Conservation (phyloP, 2,113 vertebrate species). For the Copsychus sechellarum region DNA sequence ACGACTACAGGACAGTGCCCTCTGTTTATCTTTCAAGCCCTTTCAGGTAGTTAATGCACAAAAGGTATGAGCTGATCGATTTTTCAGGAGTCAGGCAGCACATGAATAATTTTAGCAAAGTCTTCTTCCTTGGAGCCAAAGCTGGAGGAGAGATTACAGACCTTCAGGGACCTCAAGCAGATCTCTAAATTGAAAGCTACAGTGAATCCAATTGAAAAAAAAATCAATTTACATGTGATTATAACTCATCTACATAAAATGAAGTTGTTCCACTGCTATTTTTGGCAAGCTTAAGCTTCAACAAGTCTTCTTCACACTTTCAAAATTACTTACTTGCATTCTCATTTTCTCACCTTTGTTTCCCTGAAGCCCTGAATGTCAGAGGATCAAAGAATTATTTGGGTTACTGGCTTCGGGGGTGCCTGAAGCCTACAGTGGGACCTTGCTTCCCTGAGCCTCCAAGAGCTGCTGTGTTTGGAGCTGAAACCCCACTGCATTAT, state of each 20-base stretch:
- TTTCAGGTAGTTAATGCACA: background rate
- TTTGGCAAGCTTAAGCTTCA: background rate
- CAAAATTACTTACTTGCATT: constrained; percentile 6
- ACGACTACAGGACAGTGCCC: background rate
- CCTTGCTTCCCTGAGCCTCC: background rate
- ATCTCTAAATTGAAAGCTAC: background rate
- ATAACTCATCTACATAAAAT: constrained; percentile 11
- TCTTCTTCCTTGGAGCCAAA: background rate
- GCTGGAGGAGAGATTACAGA: background rate
- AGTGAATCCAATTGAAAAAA: background rate
- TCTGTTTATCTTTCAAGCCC: background rate
- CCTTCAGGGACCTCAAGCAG: background rate
- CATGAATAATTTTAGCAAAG: background rate
- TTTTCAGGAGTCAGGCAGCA: background rate
- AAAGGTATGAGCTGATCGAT: background rate
- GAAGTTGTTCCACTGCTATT: background rate
- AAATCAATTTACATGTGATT: background rate
- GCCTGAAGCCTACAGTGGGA: background rate
- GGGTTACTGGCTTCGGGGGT: background rate
- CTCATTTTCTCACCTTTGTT: constrained; percentile 38
- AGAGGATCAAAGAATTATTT: constrained; percentile 30
- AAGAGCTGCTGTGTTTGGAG: background rate
- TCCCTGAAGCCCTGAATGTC: background rate
- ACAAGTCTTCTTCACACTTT: background rate
- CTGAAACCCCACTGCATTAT: background rate